Evolutionary conservation across 2,797 vertebrate species (phyloP).

Genomic region (Pyrocephalus nanus): DNA sequence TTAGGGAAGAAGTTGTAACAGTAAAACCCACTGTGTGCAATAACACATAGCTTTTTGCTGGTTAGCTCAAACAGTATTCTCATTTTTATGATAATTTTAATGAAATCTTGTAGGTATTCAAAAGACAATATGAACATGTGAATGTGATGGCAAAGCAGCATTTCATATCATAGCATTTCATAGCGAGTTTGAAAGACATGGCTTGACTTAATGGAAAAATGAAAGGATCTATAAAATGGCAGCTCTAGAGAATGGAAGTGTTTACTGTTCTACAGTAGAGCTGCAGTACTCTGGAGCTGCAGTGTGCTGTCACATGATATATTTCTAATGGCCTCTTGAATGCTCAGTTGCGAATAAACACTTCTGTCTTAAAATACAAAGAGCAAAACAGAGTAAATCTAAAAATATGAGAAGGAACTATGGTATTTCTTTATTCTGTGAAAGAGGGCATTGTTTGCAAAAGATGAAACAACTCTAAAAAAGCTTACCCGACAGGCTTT

Average conservation of each 20-base stretch:
- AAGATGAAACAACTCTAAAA: not conserved
- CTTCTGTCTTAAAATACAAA: slow-evolving; percentile 3
- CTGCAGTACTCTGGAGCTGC: not conserved
- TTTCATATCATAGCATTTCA: not conserved
- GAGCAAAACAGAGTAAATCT: not conserved
- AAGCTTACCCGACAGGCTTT: rapidly evolving
- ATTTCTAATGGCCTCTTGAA: not conserved
- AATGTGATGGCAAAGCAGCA: not conserved
- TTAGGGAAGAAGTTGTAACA: not conserved
- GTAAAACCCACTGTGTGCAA: not conserved
- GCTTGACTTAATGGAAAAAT: not conserved
- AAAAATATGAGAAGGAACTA: not conserved
- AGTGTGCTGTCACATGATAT: not conserved
- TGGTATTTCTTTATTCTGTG: not conserved
- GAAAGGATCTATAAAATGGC: not conserved
- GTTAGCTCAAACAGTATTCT: not conserved
- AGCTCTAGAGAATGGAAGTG: not conserved
- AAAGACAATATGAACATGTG: not conserved
- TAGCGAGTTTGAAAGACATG: not conserved
- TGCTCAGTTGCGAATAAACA: not conserved
- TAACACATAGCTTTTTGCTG: not conserved
- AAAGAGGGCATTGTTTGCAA: not conserved
- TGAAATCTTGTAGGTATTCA: not conserved
- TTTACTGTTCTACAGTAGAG: not conserved
- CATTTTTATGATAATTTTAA: not conserved